A percentile compares a stretch with the other conserved stretches of the same genome.
These are phyloP conservation scores for Struthidea cinerea DNA, from an alignment of 2,113 vertebrate genomes.

Conservation along the genomic window DNA sequence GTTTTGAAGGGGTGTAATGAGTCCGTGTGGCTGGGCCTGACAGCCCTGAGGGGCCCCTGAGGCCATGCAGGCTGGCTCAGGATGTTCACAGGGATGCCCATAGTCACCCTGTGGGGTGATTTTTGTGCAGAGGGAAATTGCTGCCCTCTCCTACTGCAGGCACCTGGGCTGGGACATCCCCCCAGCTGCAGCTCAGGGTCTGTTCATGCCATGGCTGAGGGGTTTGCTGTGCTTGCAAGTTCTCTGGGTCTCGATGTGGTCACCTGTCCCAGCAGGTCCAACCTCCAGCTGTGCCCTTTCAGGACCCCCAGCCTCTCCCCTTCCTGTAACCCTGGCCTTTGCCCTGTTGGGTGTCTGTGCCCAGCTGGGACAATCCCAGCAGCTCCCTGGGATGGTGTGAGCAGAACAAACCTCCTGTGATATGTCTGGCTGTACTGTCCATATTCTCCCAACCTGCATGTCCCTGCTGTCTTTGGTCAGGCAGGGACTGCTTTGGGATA, in stretches of 20 bases:
- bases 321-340: rapidly evolving
- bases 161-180: background rate
- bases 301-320: background rate
- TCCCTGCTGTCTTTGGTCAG: background rate
- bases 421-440: background rate
- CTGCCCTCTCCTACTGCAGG: background rate
- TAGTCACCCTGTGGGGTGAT: background rate
- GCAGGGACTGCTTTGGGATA: background rate
- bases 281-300: background rate
- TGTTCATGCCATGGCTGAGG: rapidly evolving
- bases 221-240: background rate
- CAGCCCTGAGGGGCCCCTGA: background rate
- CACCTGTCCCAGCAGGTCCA: background rate
- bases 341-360: background rate
- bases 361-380: background rate
- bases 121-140: background rate
- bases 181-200: rapidly evolving
- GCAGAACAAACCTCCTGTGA: background rate
- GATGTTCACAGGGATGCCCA: rapidly evolving
- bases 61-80: rapidly evolving
- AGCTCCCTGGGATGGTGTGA: background rate
- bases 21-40: background rate
- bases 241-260: background rate
- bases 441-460: background rate
- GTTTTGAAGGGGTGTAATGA: background rate